Evolutionary conservation across 2,888 invertebrate genomes (phyloP).

Genomic region (Prenolepis imparis): DNA sequence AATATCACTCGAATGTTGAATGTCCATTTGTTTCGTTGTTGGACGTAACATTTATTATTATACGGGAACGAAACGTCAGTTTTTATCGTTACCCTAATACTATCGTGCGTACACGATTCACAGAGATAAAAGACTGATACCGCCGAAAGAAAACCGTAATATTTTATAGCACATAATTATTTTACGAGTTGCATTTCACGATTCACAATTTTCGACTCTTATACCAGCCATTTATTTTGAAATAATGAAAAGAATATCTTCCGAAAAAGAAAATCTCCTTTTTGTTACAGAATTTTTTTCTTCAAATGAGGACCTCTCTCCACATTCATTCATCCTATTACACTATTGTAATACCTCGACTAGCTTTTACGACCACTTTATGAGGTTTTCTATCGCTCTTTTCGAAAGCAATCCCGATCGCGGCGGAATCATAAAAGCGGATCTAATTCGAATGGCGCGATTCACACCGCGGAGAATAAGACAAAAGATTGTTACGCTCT

Average conservation of each 20-base stretch:
- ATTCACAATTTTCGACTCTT: neutral
- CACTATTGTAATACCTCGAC: constrained; percentile 15
- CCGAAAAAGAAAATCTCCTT: too few species aligned
- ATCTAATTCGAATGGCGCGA: constrained; percentile 78
- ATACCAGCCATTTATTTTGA: neutral
- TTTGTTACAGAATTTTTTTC: neutral
- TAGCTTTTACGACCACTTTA: constrained; percentile 43
- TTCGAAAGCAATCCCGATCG: constrained; percentile 36
- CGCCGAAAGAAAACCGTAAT: neutral
- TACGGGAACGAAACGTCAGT: constrained; percentile 37
- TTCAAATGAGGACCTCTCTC: neutral
- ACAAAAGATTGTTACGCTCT: constrained; percentile 79
- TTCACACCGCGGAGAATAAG: constrained; percentile 82
- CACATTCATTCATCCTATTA: constrained; percentile 29
- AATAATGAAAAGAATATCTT: neutral
- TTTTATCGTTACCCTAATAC: constrained; percentile 37
- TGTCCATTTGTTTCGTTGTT: constrained; percentile 43
- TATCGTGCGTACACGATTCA: neutral
- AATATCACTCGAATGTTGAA: constrained; percentile 51
- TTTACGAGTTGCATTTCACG: neutral
- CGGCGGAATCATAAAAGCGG: constrained; percentile 66
- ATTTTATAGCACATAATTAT: constrained; percentile 13
- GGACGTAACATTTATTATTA: constrained; percentile 51
- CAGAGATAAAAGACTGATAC: constrained; percentile 8
- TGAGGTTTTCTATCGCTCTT: constrained; percentile 10